Conservation (phyloP, 2,797 vertebrate species). For the Anisognathus igniventris region DNA sequence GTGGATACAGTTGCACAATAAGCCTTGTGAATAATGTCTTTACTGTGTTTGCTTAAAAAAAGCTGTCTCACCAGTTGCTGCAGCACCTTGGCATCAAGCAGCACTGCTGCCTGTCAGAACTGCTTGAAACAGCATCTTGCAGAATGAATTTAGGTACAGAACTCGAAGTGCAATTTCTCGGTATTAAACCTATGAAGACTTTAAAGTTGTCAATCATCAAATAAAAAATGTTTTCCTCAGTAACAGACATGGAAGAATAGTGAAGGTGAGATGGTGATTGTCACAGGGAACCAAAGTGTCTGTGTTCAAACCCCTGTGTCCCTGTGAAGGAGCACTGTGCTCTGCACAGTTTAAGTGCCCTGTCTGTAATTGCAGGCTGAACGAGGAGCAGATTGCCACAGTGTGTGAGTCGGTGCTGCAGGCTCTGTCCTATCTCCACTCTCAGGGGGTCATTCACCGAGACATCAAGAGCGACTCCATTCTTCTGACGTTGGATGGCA, state of each 20-base stretch:
- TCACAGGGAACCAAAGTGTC: background rate
- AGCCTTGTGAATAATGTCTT: background rate
- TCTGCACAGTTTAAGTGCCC: fast-evolving
- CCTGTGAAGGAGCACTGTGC: fast-evolving
- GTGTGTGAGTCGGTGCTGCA: conserved; percentile 96
- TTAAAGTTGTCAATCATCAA: background rate
- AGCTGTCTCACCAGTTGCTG: background rate
- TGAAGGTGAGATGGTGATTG: background rate
- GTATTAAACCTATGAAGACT: background rate
- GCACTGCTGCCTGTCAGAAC: background rate
- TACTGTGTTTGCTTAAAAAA: background rate
- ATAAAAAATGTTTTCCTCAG: background rate
- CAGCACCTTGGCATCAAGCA: background rate
- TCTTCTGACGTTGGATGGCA: conserved; percentile 91
- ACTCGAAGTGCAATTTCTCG: background rate
- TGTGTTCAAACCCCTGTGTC: background rate
- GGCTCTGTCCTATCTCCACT: conserved; percentile 93
- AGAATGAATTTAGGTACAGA: background rate
- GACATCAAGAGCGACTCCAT: conserved; percentile 99
- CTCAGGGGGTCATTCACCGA: conserved; percentile 96
- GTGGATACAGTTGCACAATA: background rate
- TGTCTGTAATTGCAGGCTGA: conserved; percentile 78
- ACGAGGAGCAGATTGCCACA: conserved; percentile 97
- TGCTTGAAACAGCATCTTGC: background rate
- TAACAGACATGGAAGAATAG: background rate